phyloP scores from a whole-genome alignment of 2,113 vertebrate species.

The Lagenorhynchus albirostris region DNA sequence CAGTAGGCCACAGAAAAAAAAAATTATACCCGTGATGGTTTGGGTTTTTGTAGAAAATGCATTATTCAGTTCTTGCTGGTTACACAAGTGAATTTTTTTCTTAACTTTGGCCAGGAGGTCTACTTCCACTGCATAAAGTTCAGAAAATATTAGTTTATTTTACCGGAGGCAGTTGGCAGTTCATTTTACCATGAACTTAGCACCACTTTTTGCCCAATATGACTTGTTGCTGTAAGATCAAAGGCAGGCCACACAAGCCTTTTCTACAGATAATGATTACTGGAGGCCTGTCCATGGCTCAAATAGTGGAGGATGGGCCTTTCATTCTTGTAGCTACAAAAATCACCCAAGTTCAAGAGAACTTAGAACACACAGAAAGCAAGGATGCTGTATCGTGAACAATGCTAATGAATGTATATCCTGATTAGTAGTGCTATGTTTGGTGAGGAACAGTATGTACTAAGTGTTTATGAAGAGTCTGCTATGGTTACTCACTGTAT shows the following conservation, averaged over 20 bases:
- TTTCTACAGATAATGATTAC: neutral
- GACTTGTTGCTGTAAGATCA: neutral
- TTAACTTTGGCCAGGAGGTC: neutral
- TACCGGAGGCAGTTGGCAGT: neutral
- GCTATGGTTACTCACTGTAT: neutral
- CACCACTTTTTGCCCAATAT: neutral
- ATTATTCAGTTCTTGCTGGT: conserved; percentile 18
- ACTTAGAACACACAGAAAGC: neutral
- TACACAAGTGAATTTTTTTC: neutral
- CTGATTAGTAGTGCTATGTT: neutral
- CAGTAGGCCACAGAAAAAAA: neutral
- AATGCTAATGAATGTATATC: neutral
- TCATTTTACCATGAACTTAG: neutral
- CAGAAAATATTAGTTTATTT: conserved; percentile 3
- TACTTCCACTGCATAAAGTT: neutral
- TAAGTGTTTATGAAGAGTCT: neutral
- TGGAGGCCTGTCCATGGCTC: neutral
- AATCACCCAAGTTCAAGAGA: neutral
- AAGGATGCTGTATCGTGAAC: neutral
- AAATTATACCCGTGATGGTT: neutral
- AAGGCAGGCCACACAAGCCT: neutral
- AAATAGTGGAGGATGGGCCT: neutral
- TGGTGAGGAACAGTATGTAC: neutral
- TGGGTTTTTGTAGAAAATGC: neutral
- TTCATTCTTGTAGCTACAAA: neutral